A percentile compares a stretch with the other conserved stretches of the same genome.
Conservation (phyloP, 2,797 vertebrate genomes). For the Siniperca obscura region DNA sequence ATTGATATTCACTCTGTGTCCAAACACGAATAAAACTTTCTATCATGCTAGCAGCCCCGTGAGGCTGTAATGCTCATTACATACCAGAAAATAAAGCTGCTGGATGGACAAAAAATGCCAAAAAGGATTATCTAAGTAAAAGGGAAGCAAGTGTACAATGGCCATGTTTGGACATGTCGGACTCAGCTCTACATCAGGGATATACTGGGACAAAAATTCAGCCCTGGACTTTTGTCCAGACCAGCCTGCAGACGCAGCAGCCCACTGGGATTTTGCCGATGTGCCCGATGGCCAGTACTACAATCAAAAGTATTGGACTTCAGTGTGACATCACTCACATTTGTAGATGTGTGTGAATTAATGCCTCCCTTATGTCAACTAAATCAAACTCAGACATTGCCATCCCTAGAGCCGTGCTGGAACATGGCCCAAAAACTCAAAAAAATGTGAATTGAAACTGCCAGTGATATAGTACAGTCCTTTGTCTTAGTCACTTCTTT, state of each 20-base stretch:
- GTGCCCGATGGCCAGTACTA: too few relatives aligned
- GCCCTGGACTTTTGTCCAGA: too few relatives aligned
- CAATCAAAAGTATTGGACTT: background rate
- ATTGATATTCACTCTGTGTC: slow-evolving; percentile 9
- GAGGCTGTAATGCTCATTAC: background rate
- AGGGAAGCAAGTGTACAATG: background rate
- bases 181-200: too few relatives aligned
- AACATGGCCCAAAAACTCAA: background rate
- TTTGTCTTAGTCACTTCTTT: background rate
- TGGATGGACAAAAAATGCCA: background rate
- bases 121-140: background rate
- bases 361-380: background rate
- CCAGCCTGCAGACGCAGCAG: too few relatives aligned
- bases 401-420: background rate
- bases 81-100: background rate
- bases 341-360: slow-evolving; percentile 11
- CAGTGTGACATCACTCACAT: background rate
- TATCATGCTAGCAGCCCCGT: background rate
- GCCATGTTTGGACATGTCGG: too few relatives aligned
- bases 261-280: too few relatives aligned
- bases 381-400: background rate
- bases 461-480: background rate
- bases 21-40: background rate
- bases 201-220: too few relatives aligned
- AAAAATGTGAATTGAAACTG: background rate